Conservation (phyloP, 2,797 vertebrate species). For the Chrosomus eos region DNA sequence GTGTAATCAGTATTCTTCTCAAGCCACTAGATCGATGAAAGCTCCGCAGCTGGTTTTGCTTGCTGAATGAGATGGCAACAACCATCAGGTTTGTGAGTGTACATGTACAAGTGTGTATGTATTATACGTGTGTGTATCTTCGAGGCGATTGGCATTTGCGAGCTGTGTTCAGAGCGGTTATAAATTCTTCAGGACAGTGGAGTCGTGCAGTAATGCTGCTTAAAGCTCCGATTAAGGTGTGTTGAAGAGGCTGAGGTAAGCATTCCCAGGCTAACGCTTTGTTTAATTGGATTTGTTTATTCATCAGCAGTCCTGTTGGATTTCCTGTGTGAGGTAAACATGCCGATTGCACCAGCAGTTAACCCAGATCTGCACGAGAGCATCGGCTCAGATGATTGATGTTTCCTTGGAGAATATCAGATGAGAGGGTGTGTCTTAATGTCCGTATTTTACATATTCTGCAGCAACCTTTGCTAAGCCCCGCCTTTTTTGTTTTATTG, state of each 20-base stretch:
- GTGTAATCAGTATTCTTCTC: conserved; percentile 67
- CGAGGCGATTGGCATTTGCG: conserved; percentile 57
- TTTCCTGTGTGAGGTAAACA: conserved; percentile 52
- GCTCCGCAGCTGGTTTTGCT: conserved; percentile 63
- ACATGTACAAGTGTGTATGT: neutral
- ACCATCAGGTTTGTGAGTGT: conserved; percentile 55
- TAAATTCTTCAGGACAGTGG: conserved; percentile 60
- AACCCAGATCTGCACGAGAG: conserved; percentile 43
- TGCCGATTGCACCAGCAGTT: conserved; percentile 52
- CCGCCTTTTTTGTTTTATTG: neutral
- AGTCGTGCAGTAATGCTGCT: conserved; percentile 46
- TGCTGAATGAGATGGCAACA: conserved; percentile 66
- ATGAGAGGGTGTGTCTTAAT: neutral
- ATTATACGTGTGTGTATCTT: neutral
- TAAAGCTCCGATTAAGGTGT: conserved; percentile 38
- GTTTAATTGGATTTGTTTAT: conserved; percentile 64
- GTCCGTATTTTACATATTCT: neutral
- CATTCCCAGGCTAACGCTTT: conserved; percentile 43
- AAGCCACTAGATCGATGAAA: conserved; percentile 63
- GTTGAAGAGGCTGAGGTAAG: conserved; percentile 62
- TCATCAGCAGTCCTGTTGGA: conserved; percentile 58
- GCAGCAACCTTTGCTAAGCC: neutral
- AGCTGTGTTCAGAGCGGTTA: conserved; percentile 57
- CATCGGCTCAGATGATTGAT: conserved; percentile 48
- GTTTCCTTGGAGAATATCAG: conserved; percentile 6